phyloP scores from a whole-genome alignment of 2,888 invertebrate species.

The Phyllotreta cruciferae region DNA sequence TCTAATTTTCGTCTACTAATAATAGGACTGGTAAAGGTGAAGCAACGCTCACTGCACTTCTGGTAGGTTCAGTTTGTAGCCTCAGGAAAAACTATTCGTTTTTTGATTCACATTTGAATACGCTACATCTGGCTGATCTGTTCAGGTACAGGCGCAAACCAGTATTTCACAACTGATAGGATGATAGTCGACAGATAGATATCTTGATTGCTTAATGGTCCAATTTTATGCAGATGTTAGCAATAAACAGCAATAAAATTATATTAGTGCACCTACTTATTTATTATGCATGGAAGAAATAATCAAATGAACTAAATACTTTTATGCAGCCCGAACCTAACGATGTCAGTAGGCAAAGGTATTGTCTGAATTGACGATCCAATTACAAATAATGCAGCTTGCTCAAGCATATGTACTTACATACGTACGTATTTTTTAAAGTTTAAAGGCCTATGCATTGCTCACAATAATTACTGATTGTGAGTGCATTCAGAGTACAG shows the following conservation, averaged over 20 bases:
- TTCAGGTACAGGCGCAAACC: slow-evolving; percentile 25
- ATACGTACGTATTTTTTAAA: slow-evolving; percentile 30
- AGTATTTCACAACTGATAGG: slow-evolving; percentile 29
- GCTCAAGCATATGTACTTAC: slow-evolving; percentile 23
- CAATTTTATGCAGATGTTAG: slow-evolving; percentile 22
- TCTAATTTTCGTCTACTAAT: slow-evolving; percentile 30
- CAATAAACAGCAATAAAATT: no score
- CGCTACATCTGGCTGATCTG: slow-evolving; percentile 26
- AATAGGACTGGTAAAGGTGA: slow-evolving; percentile 19
- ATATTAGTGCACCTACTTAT: no score
- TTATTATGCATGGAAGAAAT: background rate
- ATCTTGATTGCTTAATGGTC: slow-evolving; percentile 22
- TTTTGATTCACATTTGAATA: slow-evolving; percentile 34
- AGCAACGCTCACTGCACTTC: slow-evolving; percentile 30
- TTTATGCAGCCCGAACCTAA: no score
- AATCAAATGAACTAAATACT: background rate
- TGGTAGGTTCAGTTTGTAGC: slow-evolving; percentile 32
- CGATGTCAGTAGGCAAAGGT: background rate
- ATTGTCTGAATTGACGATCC: slow-evolving; percentile 13
- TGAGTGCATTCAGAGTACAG: slow-evolving; percentile 27
- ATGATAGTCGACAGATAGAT: slow-evolving; percentile 9
- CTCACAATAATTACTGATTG: slow-evolving; percentile 20
- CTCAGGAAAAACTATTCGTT: slow-evolving; percentile 28
- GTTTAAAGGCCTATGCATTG: slow-evolving; percentile 29
- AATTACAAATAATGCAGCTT: slow-evolving; percentile 30